phyloP scores from a whole-genome alignment of 2,888 invertebrate species.

The Orthosia gothica region DNA sequence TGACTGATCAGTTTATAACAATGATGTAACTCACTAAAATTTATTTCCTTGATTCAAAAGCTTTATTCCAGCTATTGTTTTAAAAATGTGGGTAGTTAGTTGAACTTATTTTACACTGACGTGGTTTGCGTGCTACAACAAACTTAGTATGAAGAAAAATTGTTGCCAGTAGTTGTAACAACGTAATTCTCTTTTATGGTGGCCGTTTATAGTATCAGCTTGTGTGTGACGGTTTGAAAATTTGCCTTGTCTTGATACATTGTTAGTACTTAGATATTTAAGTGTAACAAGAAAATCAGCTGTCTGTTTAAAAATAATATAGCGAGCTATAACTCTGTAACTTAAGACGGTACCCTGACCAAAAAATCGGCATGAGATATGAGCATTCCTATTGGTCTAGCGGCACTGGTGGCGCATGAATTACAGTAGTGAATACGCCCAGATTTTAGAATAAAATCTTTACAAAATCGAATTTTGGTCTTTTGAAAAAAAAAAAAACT shows the following conservation, averaged over 20 bases:
- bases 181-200: conserved; percentile 82
- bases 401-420: no score
- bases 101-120: conserved; percentile 63
- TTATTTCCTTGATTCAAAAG: conserved; percentile 43
- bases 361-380: no score
- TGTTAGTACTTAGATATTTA: conserved; percentile 61
- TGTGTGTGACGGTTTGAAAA: conserved; percentile 75
- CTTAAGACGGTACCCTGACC: no score
- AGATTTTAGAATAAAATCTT: no score
- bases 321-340: conserved; percentile 22
- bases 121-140: conserved; percentile 77
- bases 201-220: conserved; percentile 77
- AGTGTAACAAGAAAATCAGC: conserved; percentile 55
- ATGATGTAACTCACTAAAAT: conserved; percentile 39
- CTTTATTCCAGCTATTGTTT: conserved; percentile 41
- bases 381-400: no score
- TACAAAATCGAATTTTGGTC: no score
- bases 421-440: no score
- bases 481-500: no score
- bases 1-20: conserved; percentile 38
- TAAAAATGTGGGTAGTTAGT: conserved; percentile 52
- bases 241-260: conserved; percentile 72
- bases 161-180: conserved; percentile 80
- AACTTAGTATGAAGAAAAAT: conserved; percentile 78
- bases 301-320: conserved; percentile 40